Base-by-base conservation (phyloP, 2,888 invertebrate species). In the Anodontia alba region DNA sequence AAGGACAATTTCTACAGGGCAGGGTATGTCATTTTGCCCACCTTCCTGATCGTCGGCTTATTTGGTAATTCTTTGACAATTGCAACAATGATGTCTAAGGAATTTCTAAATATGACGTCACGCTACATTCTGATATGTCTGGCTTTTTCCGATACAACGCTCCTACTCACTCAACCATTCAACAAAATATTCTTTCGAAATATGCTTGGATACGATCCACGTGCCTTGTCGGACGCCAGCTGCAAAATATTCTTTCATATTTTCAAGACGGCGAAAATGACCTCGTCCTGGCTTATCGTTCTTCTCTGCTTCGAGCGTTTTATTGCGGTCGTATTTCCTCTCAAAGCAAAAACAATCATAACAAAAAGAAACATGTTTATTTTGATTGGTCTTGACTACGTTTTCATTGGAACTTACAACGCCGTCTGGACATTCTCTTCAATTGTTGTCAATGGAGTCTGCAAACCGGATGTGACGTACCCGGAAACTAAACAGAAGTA, bases 271-370 rank as follows among this genome's bases (percentile, higher is more conserved):
- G 80, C 88, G 17, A 91, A 91, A 73, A 90, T 90, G 87, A 86
- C 87, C 23, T 90, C 90, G 23, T 90, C 90, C 8, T 90, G 91
- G 90, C 81, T 91, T n/a, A 85, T 90, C 2, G 89, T 90, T 0
- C 74, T 84, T 26, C 81, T 91, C 26, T 82, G 87, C 68, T 73
- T 89, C 38, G 90, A 91, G 66, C 83, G 91, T 23, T 89, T 90
- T 43, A 76, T 89, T 17, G 90, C 89, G 12, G 89, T 90, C 0
- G 88, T 88, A 72, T 85, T 87, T 72, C 89, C 90, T 2, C 54
- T 88, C 12, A 80, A 84, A 43, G 89, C 87, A 0, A 89, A 88
- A 66, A 26, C 57, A 0, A 86, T 90, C 38, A 81, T 82, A 57
- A 82, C 87, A 0, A 88, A 85, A 66, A 68, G 86, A 42, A 84